phyloP scores from a whole-genome alignment of 2,113 vertebrate genomes.

The Tragelaphus strepsiceros region DNA sequence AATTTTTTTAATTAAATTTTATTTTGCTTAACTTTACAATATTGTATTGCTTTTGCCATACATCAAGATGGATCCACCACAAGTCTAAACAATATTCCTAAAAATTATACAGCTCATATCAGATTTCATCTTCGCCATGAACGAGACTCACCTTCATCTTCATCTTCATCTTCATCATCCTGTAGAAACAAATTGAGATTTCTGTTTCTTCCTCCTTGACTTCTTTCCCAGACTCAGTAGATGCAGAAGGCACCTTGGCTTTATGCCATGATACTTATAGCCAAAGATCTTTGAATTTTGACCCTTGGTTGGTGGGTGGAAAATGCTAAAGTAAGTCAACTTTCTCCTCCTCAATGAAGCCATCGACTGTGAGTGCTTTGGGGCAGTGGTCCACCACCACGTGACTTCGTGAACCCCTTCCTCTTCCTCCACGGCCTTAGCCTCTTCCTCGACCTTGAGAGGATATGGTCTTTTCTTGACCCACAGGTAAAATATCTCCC shows the following conservation, averaged over 20 bases:
- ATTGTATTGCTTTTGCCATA: too few species aligned
- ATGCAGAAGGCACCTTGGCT: background rate
- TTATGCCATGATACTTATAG: background rate
- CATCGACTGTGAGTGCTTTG: constrained; percentile 88
- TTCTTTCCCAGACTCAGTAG: background rate
- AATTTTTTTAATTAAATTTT: constrained; percentile 56
- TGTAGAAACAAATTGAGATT: constrained; percentile 89
- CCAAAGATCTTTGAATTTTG: background rate
- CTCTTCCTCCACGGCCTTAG: constrained; percentile 86
- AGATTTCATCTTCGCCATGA: constrained; percentile 96
- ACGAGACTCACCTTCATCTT: constrained; percentile 93
- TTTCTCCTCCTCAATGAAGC: constrained; percentile 92
- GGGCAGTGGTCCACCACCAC: constrained; percentile 97
- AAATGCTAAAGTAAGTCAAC: constrained; percentile 96
- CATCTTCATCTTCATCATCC: constrained; percentile 95
- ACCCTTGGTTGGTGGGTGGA: constrained; percentile 67
- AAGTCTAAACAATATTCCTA: constrained; percentile 77
- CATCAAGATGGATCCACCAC: too few species aligned
- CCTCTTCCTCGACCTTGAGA: constrained; percentile 82
- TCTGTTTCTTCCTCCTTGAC: constrained; percentile 87
- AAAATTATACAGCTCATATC: constrained; percentile 78
- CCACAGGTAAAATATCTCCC: constrained; percentile 86
- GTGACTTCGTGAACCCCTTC: constrained; percentile 86
- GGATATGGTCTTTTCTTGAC: constrained; percentile 84
- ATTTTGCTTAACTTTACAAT: too few species aligned